Percentiles rank a stretch among this genome's conserved stretches.
Conservation (phyloP, 2,113 vertebrate genomes). For the Caranx melampygus region DNA sequence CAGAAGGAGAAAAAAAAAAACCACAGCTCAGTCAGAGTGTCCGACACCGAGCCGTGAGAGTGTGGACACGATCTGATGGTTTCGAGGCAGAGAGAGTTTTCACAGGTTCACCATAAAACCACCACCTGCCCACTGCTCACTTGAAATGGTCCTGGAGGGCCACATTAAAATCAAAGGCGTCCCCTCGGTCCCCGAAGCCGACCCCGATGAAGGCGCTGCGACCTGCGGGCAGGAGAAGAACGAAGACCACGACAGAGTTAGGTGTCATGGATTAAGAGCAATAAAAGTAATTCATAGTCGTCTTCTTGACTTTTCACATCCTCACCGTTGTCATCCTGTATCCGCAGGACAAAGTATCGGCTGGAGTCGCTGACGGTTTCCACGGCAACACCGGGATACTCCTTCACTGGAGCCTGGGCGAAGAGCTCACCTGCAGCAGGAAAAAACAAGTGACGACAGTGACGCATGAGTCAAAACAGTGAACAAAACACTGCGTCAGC, state of each 20-base stretch:
- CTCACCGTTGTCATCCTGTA: constrained; percentile 93
- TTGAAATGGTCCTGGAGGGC: constrained; percentile 98
- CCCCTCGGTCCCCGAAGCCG: constrained; percentile 93
- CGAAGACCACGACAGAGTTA: neutral
- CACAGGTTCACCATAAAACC: neutral
- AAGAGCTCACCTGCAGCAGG: constrained; percentile 89
- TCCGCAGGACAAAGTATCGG: constrained; percentile 92
- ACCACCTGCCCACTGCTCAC: constrained; percentile 70
- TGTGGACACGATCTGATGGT: neutral
- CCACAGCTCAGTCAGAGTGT: neutral
- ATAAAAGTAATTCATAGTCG: neutral
- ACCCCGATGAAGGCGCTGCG: constrained; percentile 97
- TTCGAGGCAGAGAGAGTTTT: neutral
- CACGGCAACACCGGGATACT: constrained; percentile 89
- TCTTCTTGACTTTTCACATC: neutral
- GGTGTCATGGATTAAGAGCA: too few species aligned
- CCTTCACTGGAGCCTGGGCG: constrained; percentile 90
- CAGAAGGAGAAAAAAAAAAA: neutral
- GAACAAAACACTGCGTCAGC: too few species aligned
- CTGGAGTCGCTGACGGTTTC: constrained; percentile 94
- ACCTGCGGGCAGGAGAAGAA: constrained; percentile 76
- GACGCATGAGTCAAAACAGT: neutral
- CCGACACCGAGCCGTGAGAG: neutral
- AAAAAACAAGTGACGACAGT: neutral
- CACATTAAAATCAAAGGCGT: constrained; percentile 97